A percentile compares a stretch with the other conserved stretches of the same genome.
These are phyloP conservation scores for Pammene fasciana DNA, from an alignment of 2,888 invertebrate species.

Conservation along the genomic window DNA sequence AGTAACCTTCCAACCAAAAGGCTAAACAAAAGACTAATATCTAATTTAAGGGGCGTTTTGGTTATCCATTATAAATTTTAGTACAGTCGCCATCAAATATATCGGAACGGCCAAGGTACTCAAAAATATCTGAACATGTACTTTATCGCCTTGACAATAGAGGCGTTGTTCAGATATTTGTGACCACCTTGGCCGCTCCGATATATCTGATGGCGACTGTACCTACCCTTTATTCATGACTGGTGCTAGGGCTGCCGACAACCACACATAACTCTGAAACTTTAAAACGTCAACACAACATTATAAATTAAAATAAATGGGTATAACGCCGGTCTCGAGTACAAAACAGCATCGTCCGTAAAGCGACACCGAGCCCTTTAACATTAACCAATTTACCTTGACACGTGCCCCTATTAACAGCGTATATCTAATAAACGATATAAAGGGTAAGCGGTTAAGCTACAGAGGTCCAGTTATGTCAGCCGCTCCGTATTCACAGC, in stretches of 20 bases:
- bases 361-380: conserved; percentile 62
- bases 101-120: no score
- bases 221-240: conserved; percentile 5
- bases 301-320: conserved; percentile 60
- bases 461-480: conserved; percentile 71
- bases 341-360: conserved; percentile 66
- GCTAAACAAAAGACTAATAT: background rate
- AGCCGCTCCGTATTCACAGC: conserved; percentile 68
- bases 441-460: conserved; percentile 53
- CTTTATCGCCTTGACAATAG: no score
- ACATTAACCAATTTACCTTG: conserved; percentile 66
- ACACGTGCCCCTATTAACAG: conserved; percentile 55
- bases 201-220: no score
- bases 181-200: no score
- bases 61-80: background rate
- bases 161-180: no score
- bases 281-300: conserved; percentile 49
- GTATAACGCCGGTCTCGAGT: conserved; percentile 52
- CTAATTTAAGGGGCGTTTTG: background rate
- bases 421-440: conserved; percentile 55
- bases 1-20: no score
- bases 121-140: no score
- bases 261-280: conserved; percentile 28
- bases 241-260: background rate
- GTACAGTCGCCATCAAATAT: no score